Percentiles rank a stretch among this genome's conserved stretches.
Conservation (phyloP, 1,140 invertebrate genomes). For the Drosophila takahashii region DNA sequence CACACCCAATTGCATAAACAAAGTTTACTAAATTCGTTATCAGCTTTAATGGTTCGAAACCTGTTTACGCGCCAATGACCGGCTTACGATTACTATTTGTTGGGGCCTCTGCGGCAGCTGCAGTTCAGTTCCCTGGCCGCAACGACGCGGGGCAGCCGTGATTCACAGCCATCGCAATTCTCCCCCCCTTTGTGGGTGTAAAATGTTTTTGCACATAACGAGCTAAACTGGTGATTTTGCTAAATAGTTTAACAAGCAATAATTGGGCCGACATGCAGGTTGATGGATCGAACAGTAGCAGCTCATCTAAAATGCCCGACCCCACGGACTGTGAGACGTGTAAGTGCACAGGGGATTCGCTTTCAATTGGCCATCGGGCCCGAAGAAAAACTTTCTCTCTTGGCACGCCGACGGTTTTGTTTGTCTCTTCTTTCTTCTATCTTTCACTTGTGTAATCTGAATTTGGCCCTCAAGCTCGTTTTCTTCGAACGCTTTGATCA, state of each 20-base stretch:
- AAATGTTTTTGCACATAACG: slow-evolving; percentile 27
- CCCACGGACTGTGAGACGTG: slow-evolving; percentile 28
- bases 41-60: slow-evolving; percentile 23
- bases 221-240: slow-evolving; percentile 12
- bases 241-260: slow-evolving; percentile 22
- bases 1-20: slow-evolving; percentile 24
- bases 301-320: slow-evolving; percentile 4
- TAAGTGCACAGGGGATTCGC: slow-evolving; percentile 38
- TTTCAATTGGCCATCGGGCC: not conserved
- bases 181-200: not conserved
- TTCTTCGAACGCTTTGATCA: slow-evolving; percentile 7
- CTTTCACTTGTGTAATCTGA: slow-evolving; percentile 26
- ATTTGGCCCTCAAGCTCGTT: slow-evolving; percentile 17
- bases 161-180: not conserved
- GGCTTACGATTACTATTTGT: slow-evolving; percentile 2
- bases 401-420: slow-evolving; percentile 32
- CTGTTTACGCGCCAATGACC: slow-evolving; percentile 37
- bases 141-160: slow-evolving; percentile 7
- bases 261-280: slow-evolving; percentile 20
- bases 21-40: slow-evolving; percentile 30
- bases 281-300: slow-evolving; percentile 3
- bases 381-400: slow-evolving; percentile 45
- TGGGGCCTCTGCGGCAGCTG: slow-evolving; percentile 3
- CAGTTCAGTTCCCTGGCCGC: slow-evolving; percentile 6
- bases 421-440: slow-evolving; percentile 15